Conservation (phyloP, 2,797 vertebrate genomes). For the Crocodylus rhombifer region DNA sequence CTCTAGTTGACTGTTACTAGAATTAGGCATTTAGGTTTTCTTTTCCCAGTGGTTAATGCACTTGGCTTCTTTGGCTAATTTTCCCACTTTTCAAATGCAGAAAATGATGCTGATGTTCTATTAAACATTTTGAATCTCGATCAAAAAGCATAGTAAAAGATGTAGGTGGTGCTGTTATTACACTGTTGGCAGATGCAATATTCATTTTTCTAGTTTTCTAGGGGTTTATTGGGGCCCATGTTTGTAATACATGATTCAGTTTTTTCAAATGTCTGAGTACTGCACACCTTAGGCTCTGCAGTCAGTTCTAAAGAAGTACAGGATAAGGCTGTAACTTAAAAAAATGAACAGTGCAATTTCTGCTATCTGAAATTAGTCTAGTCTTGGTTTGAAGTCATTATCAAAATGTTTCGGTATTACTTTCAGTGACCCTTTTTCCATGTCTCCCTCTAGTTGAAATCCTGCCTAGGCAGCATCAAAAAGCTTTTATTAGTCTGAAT, state of each 20-base stretch:
- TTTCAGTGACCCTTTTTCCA: accelerated
- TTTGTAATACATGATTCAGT: not conserved
- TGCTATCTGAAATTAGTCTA: no score
- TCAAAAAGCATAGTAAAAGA: not conserved
- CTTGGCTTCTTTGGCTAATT: not conserved
- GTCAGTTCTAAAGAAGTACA: not conserved
- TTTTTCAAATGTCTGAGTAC: not conserved
- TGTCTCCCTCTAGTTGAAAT: accelerated
- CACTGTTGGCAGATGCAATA: accelerated
- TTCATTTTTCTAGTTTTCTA: not conserved
- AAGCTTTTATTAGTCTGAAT: accelerated
- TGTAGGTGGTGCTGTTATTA: not conserved
- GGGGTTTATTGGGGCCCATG: not conserved
- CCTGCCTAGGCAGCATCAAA: not conserved
- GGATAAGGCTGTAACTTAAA: not conserved
- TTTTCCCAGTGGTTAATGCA: not conserved
- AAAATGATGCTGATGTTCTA: not conserved
- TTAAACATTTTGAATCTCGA: not conserved
- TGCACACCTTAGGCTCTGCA: not conserved
- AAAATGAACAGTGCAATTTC: not conserved
- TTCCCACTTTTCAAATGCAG: not conserved
- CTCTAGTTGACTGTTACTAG: not conserved
- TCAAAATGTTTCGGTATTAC: not conserved
- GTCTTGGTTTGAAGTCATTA: not conserved
- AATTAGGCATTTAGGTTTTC: not conserved